phyloP scores from a whole-genome alignment of 2,797 vertebrate genomes.

The Adrianichthys oophorus region DNA sequence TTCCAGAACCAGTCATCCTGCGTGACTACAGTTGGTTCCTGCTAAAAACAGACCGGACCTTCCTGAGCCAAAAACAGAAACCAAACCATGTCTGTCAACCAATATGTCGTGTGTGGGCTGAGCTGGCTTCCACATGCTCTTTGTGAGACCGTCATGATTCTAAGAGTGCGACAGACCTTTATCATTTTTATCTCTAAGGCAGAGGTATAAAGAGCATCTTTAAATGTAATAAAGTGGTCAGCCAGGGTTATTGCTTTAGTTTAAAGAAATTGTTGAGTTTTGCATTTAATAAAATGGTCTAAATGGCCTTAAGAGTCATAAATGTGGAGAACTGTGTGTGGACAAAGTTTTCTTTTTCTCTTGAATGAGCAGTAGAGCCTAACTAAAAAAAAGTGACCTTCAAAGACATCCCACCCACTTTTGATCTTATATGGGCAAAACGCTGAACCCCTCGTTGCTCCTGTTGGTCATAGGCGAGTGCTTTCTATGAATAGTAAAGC shows the following conservation, averaged over 20 bases:
- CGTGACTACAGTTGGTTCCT: conserved; percentile 30
- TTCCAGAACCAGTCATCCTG: conserved; percentile 31
- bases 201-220: conserved; percentile 24
- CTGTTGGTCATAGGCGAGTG: too few species aligned
- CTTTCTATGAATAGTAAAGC: too few species aligned
- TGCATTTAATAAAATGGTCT: too few species aligned
- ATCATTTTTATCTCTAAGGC: too few species aligned
- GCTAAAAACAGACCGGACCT: conserved; percentile 41
- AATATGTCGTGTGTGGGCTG: conserved; percentile 57
- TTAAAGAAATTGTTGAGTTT: too few species aligned
- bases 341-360: too few species aligned
- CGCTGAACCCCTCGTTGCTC: too few species aligned
- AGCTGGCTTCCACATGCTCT: conserved; percentile 24
- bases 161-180: too few species aligned
- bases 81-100: conserved; percentile 31
- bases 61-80: conserved; percentile 48
- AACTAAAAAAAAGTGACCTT: conserved; percentile 17
- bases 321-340: too few species aligned
- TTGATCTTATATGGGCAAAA: conserved; percentile 14
- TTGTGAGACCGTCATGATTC: conserved; percentile 13
- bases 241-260: too few species aligned
- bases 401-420: conserved; percentile 14
- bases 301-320: too few species aligned
- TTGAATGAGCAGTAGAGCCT: background rate
- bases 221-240: background rate